Base-by-base conservation (phyloP, 1,140 invertebrate genomes). In the Drosophila sturtevanti region DNA sequence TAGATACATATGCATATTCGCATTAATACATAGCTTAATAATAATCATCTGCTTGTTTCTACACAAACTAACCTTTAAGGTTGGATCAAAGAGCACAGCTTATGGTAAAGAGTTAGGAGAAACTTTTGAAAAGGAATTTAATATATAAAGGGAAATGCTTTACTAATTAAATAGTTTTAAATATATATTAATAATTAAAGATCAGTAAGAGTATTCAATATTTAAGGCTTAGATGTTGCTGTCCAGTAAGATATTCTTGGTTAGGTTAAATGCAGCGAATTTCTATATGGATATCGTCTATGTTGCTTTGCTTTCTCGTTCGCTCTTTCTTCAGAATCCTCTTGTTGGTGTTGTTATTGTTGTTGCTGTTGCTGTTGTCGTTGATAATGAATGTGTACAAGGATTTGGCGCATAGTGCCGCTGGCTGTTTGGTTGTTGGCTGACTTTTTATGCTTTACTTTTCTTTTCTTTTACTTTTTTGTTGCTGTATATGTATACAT, bases 361-460 rank as follows among this genome's bases (percentile, higher is more conserved):
- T 87, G 82, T 16, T 41, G 38, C 38, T 68, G 75, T 51, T 71
- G 76, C 51, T 79, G 77, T 76, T 87, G 75, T 72, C 72, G 82
- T 72, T 87, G 82, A 87, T 86, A 86, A 87, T 87, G 82, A 87
- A 87, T 87, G 84, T 84, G 77, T 77, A 65, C 60, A 77, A 63
- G 72, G 75, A 70, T 72, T 68, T 79, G 63, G 68, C 75, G 48
- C 52, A 54, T 63, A 27, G 41, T 77, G 72, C 72, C 72, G 37
- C 52, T 22, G 38, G 72, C 63, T 65, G 35, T 60, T n/a, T 48
- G 69, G 65, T 65, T 54, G 68, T 60, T 56, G 63, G 54, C 73
- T 86, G 82, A 86, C 82, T 86, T 86, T 86, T 87, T 87, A 79
- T 86, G 75, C 75, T 87, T 82, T 86, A 77, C 79, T 79, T 87